Conservation (phyloP, 2,888 invertebrate species). For the Patella pellucida region DNA sequence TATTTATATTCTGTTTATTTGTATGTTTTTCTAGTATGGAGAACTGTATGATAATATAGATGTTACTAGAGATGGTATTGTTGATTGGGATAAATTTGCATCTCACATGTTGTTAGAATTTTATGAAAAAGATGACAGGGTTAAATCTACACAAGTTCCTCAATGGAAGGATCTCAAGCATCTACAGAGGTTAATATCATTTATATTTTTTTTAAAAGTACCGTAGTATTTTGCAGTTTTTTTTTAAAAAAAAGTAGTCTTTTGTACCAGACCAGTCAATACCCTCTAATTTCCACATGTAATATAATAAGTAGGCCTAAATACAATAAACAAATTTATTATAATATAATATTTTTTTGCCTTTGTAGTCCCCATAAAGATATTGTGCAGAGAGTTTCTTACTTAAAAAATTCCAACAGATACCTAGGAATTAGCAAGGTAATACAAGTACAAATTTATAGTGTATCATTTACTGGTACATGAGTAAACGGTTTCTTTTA, state of each 20-base stretch:
- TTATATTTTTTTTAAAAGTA: background rate
- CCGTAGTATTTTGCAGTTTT: background rate
- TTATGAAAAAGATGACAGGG: slow-evolving; percentile 70
- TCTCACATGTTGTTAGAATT: slow-evolving; percentile 70
- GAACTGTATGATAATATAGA: slow-evolving; percentile 71
- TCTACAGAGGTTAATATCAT: slow-evolving; percentile 58
- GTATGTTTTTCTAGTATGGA: slow-evolving; percentile 55
- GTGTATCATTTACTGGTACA: too few species aligned
- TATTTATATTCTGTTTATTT: background rate
- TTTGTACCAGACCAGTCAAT: too few species aligned
- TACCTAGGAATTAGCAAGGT: slow-evolving; percentile 70
- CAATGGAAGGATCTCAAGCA: slow-evolving; percentile 70
- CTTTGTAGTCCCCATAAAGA: slow-evolving; percentile 69
- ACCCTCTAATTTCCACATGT: too few species aligned
- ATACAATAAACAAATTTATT: too few species aligned
- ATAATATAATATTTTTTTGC: background rate
- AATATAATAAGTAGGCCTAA: too few species aligned
- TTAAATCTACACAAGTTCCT: slow-evolving; percentile 70
- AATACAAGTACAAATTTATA: slow-evolving; percentile 23
- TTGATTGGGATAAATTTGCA: slow-evolving; percentile 71
- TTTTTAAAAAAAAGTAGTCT: background rate
- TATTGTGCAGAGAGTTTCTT: slow-evolving; percentile 64
- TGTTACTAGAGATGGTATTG: slow-evolving; percentile 67
- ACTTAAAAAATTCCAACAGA: slow-evolving; percentile 66
- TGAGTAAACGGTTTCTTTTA: too few species aligned